Evolutionary conservation across 1,140 invertebrate genomes (phyloP), one percentile per base, ranked within the genome.

Genomic region (Zaprionus nigranus): DNA sequence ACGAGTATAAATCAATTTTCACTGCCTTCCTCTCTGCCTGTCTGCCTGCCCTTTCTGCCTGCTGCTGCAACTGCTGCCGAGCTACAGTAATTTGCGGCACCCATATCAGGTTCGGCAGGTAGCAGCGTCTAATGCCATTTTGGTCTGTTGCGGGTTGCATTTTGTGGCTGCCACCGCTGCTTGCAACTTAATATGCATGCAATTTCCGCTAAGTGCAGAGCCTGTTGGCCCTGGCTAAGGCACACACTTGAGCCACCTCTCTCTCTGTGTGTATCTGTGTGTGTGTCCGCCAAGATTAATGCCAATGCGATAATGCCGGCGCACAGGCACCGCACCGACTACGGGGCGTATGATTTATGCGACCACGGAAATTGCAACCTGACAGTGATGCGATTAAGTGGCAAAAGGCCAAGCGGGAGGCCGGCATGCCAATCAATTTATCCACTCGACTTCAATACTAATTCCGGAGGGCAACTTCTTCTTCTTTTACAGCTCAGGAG

Each of bases 171-270:
- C 28, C 56, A 38, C 26, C 20, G 49, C 49, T 36, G 17, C 34
- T 64, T 72, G 81, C 74, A 88, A 88, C 87, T 87, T 91, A 82
- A 90, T 88, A 88, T 88, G 87, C 82, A 87, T 86, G 87, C 87
- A 91, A 91, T 91, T 91, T 91, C 87, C 87, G 88, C 65, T 81
- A 77, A 90, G 85, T 80, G 85, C 79, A 74, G 56, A 57, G 58
- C 54, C 62, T 46, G 38, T 57, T 60, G 61, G 43, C n/a, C 30
- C 30, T 34, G 30, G 30, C 30, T 2, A 11, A 61, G 64, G 60
- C 63, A 59, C 68, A 58, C 79, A 79, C 79, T 81, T 86, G 60
- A 68, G 58, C 63, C 62, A 58, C 63, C n/a, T n/a, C n/a, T 75
- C 17, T 56, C 63, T 59, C 17, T 43, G n/a, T 40, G 12, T 26